Conservation (phyloP, 1,140 invertebrate genomes). For the Lutraria rhynchaena region DNA sequence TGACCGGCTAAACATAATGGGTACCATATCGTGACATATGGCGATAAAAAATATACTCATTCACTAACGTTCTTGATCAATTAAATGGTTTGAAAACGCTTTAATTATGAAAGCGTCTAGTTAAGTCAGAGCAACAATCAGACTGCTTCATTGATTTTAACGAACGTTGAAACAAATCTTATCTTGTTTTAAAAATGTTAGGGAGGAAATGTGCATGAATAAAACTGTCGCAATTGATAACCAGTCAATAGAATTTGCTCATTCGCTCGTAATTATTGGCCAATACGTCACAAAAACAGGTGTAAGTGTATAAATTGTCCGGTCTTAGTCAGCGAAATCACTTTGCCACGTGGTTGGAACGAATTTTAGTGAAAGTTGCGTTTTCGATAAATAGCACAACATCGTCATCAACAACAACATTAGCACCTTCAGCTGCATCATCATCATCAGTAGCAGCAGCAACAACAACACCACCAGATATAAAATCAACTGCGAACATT, state of each 20-base stretch:
- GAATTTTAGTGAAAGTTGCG: too few relatives aligned
- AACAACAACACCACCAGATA: too few relatives aligned
- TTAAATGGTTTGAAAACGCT: slow-evolving; percentile 25
- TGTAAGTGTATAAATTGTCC: too few relatives aligned
- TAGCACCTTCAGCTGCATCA: too few relatives aligned
- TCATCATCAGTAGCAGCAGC: too few relatives aligned
- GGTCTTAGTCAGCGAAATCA: too few relatives aligned
- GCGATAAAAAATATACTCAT: background rate
- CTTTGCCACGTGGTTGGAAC: too few relatives aligned
- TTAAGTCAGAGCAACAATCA: background rate
- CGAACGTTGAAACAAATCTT: too few relatives aligned
- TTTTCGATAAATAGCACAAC: too few relatives aligned
- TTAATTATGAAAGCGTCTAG: slow-evolving; percentile 12
- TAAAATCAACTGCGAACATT: too few relatives aligned
- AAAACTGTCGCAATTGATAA: slow-evolving; percentile 6
- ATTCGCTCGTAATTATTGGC: background rate
- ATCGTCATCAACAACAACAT: too few relatives aligned
- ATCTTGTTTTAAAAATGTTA: background rate
- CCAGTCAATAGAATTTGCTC: background rate
- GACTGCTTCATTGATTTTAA: too few relatives aligned
- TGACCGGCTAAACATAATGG: background rate
- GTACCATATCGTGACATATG: slow-evolving; percentile 17
- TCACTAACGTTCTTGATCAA: background rate
- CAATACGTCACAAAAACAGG: background rate
- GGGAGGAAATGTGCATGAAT: slow-evolving; percentile 10